phyloP scores from a whole-genome alignment of 2,888 invertebrate species.

The Rotaria socialis region DNA sequence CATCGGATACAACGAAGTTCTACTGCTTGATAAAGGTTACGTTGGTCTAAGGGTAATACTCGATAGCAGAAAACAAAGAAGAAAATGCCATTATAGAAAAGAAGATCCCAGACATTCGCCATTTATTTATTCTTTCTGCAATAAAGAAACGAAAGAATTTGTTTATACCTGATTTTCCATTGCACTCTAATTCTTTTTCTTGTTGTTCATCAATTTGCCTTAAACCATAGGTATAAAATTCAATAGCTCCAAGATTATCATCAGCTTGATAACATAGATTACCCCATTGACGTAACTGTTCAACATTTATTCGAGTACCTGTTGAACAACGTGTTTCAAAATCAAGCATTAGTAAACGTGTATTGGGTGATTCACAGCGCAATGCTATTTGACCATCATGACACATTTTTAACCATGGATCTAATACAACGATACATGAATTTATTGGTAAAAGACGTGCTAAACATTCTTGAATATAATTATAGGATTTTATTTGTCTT shows the following conservation, averaged over 20 bases:
- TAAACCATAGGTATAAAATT: background rate
- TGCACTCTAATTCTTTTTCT: background rate
- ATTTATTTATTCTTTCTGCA: too few relatives aligned
- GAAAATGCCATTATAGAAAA: too few relatives aligned
- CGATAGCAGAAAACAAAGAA: too few relatives aligned
- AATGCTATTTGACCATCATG: background rate
- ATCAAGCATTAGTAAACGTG: constrained; percentile 1
- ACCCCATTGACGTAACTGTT: background rate
- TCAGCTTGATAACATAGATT: background rate
- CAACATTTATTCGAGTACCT: background rate
- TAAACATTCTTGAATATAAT: background rate
- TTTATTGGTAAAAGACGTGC: background rate
- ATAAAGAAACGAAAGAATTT: too few relatives aligned
- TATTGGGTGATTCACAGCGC: constrained; percentile 2
- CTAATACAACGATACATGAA: background rate
- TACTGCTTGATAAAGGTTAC: too few relatives aligned
- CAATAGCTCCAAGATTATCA: background rate
- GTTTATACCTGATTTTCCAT: background rate
- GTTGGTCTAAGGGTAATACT: too few relatives aligned
- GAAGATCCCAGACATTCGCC: too few relatives aligned
- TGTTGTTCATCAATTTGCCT: constrained; percentile 16
- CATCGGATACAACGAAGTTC: too few relatives aligned
- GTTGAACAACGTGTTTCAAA: background rate
- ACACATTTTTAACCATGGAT: constrained; percentile 21
- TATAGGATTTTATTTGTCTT: background rate